Evolutionary conservation across 1,140 invertebrate genomes (phyloP), one percentile per base, ranked within the genome.

Genomic region (Drosophila baimaii): DNA sequence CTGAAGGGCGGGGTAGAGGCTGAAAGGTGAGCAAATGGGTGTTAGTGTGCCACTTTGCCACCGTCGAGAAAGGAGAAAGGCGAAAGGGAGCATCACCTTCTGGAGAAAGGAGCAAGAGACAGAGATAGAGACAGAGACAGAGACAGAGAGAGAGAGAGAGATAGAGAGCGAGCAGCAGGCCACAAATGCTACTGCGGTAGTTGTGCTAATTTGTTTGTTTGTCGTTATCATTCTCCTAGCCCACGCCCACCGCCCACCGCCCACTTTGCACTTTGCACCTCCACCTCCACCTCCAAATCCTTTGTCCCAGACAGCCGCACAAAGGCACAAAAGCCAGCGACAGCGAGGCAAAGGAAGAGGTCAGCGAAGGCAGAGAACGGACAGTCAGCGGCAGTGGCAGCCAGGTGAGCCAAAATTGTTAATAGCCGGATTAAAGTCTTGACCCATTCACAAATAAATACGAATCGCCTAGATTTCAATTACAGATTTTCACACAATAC

Each of bases 131-230:
- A 54, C 8, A 68, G 15, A 27, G 21, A 21, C 10, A 27, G 33
- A 29, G 39, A 19, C 37, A 31, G 39, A 37, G 33, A 49, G 15
- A 17, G 37, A 43, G 23, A 46, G 6, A 44, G 25, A 19, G 46
- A 52, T 6, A 44, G 27, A 23, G 25, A 41, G 23, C 0, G 35
- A 29, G 46, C 35, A 59, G 70, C 43, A 63, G 74, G 65, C 77
- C 77, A 80, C 84, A 88, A 89, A 88, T 88, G 84, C 77, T 83
- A 82, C 82, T 88, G 84, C 84, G 84, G 84, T 82, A 88, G 84
- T 88, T 88, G 84, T 88, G 84, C 84, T 88, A 88, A 88, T 88
- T 88, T 88, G 84, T 88, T 88, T 88, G 84, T 88, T 88, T 88
- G 84, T 68, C 73, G 84, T 88, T 88, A 89, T 88, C 84, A 88